These are phyloP conservation scores for Drosophila monieri DNA, from an alignment of 2,888 invertebrate species.

Conservation along the genomic window DNA sequence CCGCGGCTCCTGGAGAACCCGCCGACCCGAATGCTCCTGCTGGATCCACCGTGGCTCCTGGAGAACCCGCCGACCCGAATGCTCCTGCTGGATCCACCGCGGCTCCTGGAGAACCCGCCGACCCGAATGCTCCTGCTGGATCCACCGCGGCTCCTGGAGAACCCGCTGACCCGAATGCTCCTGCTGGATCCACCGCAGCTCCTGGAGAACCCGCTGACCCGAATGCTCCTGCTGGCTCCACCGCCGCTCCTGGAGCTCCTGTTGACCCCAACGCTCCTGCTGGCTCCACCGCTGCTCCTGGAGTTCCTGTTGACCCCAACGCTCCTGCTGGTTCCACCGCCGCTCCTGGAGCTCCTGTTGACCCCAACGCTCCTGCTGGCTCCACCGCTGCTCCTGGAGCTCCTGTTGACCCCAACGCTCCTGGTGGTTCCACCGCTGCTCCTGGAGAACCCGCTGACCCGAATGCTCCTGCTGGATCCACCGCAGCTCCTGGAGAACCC, in stretches of 20 bases:
- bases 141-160: conserved; percentile 15
- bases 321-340: conserved; percentile 37
- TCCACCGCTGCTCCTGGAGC: conserved; percentile 23
- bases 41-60: conserved; percentile 22
- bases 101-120: conserved; percentile 21
- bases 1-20: conserved; percentile 22
- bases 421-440: conserved; percentile 18
- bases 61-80: conserved; percentile 25
- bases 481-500: conserved; percentile 3
- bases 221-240: conserved; percentile 21
- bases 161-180: conserved; percentile 13
- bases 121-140: conserved; percentile 25
- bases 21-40: conserved; percentile 33
- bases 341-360: conserved; percentile 11
- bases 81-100: conserved; percentile 3
- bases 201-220: conserved; percentile 37
- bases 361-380: conserved; percentile 26
- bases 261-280: background rate
- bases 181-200: conserved; percentile 16
- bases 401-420: conserved; percentile 29
- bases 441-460: conserved; percentile 21
- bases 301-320: conserved; percentile 37
- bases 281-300: conserved; percentile 30
- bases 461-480: conserved; percentile 1
- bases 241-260: conserved; percentile 17